Evolutionary conservation across 2,797 vertebrate genomes (phyloP).

Genomic region (Myotis vivesi): DNA sequence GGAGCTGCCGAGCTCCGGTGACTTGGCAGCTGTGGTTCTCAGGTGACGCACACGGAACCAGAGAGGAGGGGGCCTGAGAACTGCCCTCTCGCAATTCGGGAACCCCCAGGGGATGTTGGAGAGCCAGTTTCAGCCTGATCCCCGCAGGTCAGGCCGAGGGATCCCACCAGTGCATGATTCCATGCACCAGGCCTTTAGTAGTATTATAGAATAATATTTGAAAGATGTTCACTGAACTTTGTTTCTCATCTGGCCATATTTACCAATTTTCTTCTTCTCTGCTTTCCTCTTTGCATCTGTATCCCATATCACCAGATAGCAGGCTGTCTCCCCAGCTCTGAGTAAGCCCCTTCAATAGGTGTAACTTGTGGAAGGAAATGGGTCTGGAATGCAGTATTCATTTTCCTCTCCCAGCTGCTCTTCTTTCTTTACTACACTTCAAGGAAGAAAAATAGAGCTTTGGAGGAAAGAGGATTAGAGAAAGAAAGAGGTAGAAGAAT

Average conservation of each 20-base stretch:
- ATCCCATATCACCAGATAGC: neutral
- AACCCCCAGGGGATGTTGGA: no score
- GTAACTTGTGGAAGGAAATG: neutral
- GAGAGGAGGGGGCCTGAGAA: no score
- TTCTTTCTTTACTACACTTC: neutral
- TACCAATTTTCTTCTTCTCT: neutral
- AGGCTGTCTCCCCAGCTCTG: neutral
- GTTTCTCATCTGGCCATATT: neutral
- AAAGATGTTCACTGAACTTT: neutral
- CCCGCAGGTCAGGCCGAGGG: no score
- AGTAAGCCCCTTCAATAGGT: neutral
- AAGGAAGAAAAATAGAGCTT: neutral
- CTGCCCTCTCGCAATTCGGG: no score
- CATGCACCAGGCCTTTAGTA: no score
- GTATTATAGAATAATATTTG: neutral
- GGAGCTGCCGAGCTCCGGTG: no score
- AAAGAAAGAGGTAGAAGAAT: neutral
- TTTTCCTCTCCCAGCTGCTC: neutral
- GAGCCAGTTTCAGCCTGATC: no score
- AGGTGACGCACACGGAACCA: no score
- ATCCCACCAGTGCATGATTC: no score
- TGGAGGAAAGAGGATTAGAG: neutral
- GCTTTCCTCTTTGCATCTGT: neutral
- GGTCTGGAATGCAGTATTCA: neutral
- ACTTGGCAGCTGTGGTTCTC: no score